Evolutionary conservation across 2,797 vertebrate genomes (phyloP).

Genomic region (Coilia nasus): DNA sequence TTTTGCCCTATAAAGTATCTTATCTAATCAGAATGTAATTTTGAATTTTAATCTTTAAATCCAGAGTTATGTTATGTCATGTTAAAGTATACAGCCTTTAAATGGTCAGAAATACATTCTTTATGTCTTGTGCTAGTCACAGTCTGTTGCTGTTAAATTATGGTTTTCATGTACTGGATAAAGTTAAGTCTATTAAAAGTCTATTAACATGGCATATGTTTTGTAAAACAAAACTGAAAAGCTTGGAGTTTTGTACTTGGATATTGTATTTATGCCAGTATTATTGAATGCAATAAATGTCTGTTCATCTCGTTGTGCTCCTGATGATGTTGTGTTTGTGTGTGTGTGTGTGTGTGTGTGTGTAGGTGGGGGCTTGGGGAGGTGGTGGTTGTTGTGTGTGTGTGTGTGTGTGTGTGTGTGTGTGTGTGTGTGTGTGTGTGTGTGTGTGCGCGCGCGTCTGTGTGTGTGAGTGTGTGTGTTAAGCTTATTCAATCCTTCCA

Average conservation of each 20-base stretch:
- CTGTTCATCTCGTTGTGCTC: background rate
- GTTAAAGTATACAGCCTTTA: background rate
- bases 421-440: background rate
- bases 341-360: background rate
- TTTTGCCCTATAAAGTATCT: constrained; percentile 6
- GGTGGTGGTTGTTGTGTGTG: background rate
- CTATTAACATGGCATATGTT: background rate
- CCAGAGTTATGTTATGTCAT: constrained; percentile 8
- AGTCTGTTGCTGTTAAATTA: constrained; percentile 1
- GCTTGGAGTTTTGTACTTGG: background rate
- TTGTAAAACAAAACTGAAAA: background rate
- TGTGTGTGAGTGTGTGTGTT: background rate
- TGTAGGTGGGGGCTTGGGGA: background rate
- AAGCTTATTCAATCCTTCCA: background rate
- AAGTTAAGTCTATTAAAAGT: background rate
- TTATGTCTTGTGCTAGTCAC: background rate
- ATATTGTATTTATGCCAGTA: background rate
- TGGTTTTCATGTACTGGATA: background rate
- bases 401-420: background rate
- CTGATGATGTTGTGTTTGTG: background rate
- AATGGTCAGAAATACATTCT: background rate
- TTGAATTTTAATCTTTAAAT: constrained; percentile 8
- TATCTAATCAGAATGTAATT: constrained; percentile 31
- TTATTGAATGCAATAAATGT: background rate
- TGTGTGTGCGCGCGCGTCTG: background rate